These are phyloP conservation scores for Willisornis vidua DNA, from an alignment of 2,113 vertebrate genomes.

Conservation along the genomic window DNA sequence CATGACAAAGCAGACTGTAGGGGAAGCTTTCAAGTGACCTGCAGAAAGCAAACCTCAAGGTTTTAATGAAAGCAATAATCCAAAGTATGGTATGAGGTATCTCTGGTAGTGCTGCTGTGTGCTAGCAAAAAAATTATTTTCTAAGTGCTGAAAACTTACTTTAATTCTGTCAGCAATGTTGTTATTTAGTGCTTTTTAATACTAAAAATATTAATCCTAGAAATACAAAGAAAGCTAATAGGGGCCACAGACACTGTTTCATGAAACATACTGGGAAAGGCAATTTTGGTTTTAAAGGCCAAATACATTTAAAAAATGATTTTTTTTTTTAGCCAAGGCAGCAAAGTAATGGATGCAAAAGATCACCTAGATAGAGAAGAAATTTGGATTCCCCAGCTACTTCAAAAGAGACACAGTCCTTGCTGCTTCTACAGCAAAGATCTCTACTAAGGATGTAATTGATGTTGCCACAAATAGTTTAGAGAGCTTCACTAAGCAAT, in stretches of 20 bases:
- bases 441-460: neutral
- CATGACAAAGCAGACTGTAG: neutral
- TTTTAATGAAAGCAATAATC: neutral
- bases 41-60: neutral
- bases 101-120: neutral
- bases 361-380: neutral
- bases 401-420: neutral
- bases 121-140: neutral
- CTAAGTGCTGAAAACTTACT: neutral
- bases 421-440: neutral
- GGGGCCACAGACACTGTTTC: neutral
- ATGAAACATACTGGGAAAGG: neutral
- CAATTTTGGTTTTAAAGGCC: neutral
- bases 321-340: neutral
- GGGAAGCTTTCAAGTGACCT: neutral
- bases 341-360: neutral
- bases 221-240: neutral
- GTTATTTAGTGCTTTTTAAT: neutral
- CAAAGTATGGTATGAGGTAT: neutral
- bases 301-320: neutral
- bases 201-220: neutral
- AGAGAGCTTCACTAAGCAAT: neutral
- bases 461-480: neutral
- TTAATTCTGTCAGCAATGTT: neutral
- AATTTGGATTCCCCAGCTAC: neutral